Evolutionary conservation across 2,888 invertebrate species (phyloP).

Genomic region (Steinernema carpocapsae): DNA sequence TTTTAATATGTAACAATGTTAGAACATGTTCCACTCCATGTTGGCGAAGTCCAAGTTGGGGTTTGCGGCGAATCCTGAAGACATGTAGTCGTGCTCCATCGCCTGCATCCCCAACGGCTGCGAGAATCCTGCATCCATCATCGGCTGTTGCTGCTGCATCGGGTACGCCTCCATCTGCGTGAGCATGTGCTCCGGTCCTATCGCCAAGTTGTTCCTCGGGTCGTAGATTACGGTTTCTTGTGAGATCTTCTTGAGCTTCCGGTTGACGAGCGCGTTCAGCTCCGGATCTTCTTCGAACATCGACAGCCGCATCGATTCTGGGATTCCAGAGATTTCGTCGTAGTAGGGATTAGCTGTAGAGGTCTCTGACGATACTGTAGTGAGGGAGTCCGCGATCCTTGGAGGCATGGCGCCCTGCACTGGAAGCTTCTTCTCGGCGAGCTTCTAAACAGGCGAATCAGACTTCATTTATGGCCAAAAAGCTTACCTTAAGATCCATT

Average conservation of each 20-base stretch:
- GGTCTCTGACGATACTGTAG: background rate
- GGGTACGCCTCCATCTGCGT: no score
- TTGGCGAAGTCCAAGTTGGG: background rate
- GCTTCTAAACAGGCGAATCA: background rate
- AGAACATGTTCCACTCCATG: background rate
- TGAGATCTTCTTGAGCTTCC: background rate
- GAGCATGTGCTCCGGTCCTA: no score
- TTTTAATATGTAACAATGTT: no score
- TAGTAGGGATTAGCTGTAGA: background rate
- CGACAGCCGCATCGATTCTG: background rate
- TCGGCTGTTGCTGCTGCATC: no score
- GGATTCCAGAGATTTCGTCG: constrained; percentile 13
- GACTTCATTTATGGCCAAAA: background rate
- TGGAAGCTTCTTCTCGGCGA: background rate
- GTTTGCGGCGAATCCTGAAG: background rate
- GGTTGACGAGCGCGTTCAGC: background rate
- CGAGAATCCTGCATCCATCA: background rate
- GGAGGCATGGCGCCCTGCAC: background rate
- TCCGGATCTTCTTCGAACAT: background rate
- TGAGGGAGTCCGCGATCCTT: background rate
- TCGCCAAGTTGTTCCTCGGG: background rate
- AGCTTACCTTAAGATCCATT: background rate
- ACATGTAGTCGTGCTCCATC: constrained; percentile 9
- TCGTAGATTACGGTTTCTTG: constrained; percentile 30
- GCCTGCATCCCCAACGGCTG: background rate